Base-by-base conservation (phyloP, 1,140 invertebrate genomes). In the Saccostrea cuccullata region DNA sequence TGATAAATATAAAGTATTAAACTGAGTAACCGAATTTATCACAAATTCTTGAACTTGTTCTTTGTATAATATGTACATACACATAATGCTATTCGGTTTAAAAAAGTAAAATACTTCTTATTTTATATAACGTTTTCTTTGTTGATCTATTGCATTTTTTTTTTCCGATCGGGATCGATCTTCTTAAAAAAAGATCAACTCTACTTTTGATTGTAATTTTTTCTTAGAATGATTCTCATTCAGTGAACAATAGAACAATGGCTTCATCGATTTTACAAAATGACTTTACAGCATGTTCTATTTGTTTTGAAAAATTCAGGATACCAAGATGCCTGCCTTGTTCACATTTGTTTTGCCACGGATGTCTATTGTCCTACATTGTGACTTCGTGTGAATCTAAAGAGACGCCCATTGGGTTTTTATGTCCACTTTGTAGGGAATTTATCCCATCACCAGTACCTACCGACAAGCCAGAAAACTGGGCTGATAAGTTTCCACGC, bases 251-350 rank as follows among this genome's bases (percentile, higher is more conserved):
- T 47, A 47, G 47, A 47, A 23, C 60, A 23, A 64, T 64, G 60
- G 15, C 60, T 20, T n/a, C 60, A 6, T n/a, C 60, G 0, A 0
- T 17, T 64, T 8, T 9, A 23, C 60, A 64, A 17, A 64, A 64
- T 23, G 60, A 64, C 60, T 17, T 64, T 4, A 64, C 60, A 64
- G 8, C 23, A 8, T 64, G 60, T 64, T 64, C 60, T 20, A 64
- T 64, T n/a, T 64, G 60, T 23, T 64, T 64, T 64, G 60, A 64
- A 64, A 64, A 64, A n/a, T 64, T 64, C 60, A 64, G 23, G 23
- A 64, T 17, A 23, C 60, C 60, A 64, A 64, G 60, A 23, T n/a
- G 17, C n/a, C 23, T 64, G 26, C 70, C 23, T 12, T 73, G 70
- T 13, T 73, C 26, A 36, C 70, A 73, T 36, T n/a, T 26, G 30